These are phyloP conservation scores for Agriopis marginaria DNA, from an alignment of 2,888 invertebrate species.

Conservation along the genomic window DNA sequence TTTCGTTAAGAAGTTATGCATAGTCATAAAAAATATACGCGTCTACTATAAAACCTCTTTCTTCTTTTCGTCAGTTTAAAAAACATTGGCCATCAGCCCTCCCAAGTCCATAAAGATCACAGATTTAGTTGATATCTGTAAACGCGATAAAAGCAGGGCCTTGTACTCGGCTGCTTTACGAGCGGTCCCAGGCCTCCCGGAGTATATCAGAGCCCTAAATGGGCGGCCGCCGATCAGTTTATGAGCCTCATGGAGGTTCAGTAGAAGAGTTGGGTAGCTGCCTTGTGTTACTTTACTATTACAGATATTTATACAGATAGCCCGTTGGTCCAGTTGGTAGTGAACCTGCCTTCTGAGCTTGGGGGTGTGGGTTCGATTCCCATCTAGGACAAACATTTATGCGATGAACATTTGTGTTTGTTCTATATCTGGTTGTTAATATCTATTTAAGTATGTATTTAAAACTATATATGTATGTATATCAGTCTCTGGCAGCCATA, in stretches of 20 bases:
- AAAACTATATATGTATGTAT: too few relatives aligned
- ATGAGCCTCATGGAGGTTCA: neutral
- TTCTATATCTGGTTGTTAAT: too few relatives aligned
- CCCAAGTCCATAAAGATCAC: conserved; percentile 32
- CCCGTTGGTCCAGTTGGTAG: too few relatives aligned
- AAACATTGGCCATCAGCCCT: neutral
- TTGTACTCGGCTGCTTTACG: conserved; percentile 54
- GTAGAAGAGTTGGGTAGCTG: neutral
- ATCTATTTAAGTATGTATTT: too few relatives aligned
- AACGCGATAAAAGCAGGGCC: conserved; percentile 55
- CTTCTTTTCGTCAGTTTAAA: neutral
- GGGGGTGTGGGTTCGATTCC: too few relatives aligned
- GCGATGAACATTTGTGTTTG: too few relatives aligned
- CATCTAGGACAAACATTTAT: too few relatives aligned
- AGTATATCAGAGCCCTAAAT: conserved; percentile 11
- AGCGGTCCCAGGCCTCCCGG: conserved; percentile 26
- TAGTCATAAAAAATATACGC: too few relatives aligned
- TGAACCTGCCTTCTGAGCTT: too few relatives aligned
- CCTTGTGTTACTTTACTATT: neutral
- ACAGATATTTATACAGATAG: too few relatives aligned
- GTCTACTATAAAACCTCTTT: neutral
- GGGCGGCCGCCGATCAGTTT: conserved; percentile 1
- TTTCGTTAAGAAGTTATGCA: too few relatives aligned
- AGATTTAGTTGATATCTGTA: conserved; percentile 44
- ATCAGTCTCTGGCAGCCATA: too few relatives aligned